Conservation (phyloP, 2,797 vertebrate species). For the Botia almorhae region DNA sequence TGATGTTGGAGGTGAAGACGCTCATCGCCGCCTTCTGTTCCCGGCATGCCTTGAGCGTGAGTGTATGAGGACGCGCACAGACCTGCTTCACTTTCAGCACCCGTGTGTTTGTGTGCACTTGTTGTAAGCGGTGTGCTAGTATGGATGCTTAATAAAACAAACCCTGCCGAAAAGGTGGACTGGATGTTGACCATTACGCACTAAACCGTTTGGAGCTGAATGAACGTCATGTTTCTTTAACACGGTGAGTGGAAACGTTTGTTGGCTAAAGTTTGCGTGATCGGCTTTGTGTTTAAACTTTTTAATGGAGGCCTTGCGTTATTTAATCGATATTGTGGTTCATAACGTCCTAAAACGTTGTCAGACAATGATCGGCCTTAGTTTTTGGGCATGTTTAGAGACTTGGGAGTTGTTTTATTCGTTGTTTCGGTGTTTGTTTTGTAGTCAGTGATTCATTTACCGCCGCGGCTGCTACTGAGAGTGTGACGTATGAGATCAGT, state of each 20-base stretch:
- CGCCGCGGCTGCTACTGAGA: background rate
- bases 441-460: background rate
- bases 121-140: background rate
- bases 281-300: slow-evolving; percentile 38
- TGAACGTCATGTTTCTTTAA: background rate
- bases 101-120: slow-evolving; percentile 19
- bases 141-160: slow-evolving; percentile 1
- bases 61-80: background rate
- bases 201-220: background rate
- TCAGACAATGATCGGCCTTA: accelerated
- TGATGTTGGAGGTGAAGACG: background rate
- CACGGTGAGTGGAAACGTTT: slow-evolving; percentile 22
- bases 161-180: background rate
- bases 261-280: background rate
- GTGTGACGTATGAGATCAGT: slow-evolving; percentile 10
- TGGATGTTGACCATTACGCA: background rate
- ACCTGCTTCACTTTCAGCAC: background rate
- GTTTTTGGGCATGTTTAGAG: background rate
- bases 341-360: background rate
- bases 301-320: slow-evolving; percentile 24
- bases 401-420: background rate
- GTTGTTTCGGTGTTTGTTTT: background rate
- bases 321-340: background rate
- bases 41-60: slow-evolving; percentile 57
- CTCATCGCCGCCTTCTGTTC: slow-evolving; percentile 33